A percentile compares a stretch with the other conserved stretches of the same genome.
These are phyloP conservation scores for Ophthalmolycus amberensis DNA, from an alignment of 2,113 vertebrate genomes.

Conservation along the genomic window DNA sequence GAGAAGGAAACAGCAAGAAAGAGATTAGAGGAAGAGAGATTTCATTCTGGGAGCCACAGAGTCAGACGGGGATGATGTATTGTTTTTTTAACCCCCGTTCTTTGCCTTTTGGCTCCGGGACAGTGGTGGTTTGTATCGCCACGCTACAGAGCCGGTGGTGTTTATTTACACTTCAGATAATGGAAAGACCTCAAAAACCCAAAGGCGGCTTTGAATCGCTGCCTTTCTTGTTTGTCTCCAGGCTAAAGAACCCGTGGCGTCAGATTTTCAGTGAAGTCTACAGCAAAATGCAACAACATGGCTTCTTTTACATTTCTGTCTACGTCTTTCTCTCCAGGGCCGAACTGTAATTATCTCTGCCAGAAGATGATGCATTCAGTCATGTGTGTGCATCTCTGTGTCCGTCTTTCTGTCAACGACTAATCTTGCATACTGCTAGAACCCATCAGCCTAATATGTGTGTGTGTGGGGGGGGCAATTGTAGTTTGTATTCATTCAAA, in stretches of 20 bases:
- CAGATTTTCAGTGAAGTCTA: background rate
- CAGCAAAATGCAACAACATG: background rate
- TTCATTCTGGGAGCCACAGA: conserved; percentile 37
- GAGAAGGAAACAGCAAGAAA: background rate
- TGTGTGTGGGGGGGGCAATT: too few relatives aligned
- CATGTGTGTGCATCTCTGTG: too few relatives aligned
- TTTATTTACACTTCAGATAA: conserved; percentile 41
- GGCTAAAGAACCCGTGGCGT: background rate
- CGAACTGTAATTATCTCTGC: too few relatives aligned
- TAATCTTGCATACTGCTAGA: too few relatives aligned
- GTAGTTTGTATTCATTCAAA: too few relatives aligned
- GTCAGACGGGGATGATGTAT: conserved; percentile 30
- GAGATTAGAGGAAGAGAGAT: conserved; percentile 14
- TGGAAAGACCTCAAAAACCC: conserved; percentile 22
- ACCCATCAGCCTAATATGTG: too few relatives aligned
- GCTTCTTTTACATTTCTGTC: background rate
- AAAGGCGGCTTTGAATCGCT: conserved; percentile 9
- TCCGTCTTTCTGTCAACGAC: too few relatives aligned
- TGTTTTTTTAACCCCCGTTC: conserved; percentile 5
- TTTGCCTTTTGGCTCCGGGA: conserved; percentile 23
- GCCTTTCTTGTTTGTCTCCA: conserved; percentile 12
- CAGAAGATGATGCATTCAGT: too few relatives aligned
- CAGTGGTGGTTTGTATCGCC: conserved; percentile 18
- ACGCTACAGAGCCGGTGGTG: conserved; percentile 18
- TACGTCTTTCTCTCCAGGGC: too few relatives aligned